Conservation (phyloP, 2,888 invertebrate species). For the Harpalus rubripes region DNA sequence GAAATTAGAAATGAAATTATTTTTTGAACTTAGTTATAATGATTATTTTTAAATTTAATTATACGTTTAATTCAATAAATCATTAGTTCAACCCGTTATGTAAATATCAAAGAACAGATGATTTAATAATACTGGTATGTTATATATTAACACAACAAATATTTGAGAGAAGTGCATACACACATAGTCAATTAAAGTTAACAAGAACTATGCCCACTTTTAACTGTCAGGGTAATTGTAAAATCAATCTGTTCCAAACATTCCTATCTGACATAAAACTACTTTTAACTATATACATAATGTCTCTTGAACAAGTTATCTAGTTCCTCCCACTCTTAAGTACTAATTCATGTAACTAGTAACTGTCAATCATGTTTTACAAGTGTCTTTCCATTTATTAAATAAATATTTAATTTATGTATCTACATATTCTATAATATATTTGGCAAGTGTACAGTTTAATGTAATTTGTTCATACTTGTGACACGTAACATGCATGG, state of each 20-base stretch:
- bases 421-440: neutral
- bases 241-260: neutral
- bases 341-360: neutral
- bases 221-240: neutral
- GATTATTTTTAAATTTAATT: no score
- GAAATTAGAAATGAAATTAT: no score
- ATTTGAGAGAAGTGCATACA: neutral
- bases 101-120: no score
- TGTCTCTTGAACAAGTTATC: conserved; percentile 5
- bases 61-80: no score
- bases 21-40: no score
- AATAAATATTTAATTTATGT: conserved; percentile 1
- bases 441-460: no score
- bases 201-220: neutral
- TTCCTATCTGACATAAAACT: neutral
- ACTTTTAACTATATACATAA: neutral
- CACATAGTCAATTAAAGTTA: neutral
- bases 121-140: neutral
- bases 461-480: no score
- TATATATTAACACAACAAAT: neutral
- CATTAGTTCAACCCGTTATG: no score
- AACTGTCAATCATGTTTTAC: neutral
- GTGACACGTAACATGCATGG: no score
- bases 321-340: neutral
- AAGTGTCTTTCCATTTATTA: neutral